phyloP scores from a whole-genome alignment of 1,140 invertebrate species.

The Bombus pascuorum region DNA sequence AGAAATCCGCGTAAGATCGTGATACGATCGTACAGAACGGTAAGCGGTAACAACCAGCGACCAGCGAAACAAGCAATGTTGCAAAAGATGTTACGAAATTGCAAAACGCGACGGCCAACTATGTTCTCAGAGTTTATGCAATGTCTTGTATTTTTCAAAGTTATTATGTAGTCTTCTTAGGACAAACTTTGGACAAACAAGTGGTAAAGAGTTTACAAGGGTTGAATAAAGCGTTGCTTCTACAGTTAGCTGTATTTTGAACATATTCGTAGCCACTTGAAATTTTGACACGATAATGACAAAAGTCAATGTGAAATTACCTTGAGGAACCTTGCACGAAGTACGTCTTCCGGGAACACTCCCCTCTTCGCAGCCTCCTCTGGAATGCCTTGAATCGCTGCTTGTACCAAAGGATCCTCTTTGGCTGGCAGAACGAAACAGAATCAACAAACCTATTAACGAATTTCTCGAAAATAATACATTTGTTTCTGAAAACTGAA shows the following conservation, averaged over 20 bases:
- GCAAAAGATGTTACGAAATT: background rate
- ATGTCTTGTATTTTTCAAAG: background rate
- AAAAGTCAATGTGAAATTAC: conserved; percentile 78
- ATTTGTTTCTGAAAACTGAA: background rate
- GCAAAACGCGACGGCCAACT: background rate
- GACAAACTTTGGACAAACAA: background rate
- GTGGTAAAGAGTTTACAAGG: background rate
- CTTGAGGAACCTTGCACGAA: conserved; percentile 93
- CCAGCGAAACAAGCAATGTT: too few relatives aligned
- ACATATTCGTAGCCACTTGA: too few relatives aligned
- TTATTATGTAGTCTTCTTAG: background rate
- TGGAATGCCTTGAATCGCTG: conserved; percentile 90
- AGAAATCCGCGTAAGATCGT: too few relatives aligned
- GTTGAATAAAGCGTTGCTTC: background rate
- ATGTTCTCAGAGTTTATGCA: background rate
- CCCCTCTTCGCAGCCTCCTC: conserved; percentile 89
- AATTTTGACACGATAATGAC: background rate
- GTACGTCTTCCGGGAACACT: conserved; percentile 92
- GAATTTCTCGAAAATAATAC: background rate
- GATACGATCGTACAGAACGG: too few relatives aligned
- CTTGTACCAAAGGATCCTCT: conserved; percentile 87
- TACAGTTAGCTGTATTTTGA: too few relatives aligned
- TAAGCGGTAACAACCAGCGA: too few relatives aligned
- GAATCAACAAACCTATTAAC: conserved; percentile 34
- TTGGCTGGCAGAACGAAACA: conserved; percentile 76